Evolutionary conservation across 2,113 vertebrate species (phyloP).

Genomic region (Carettochelys insculpta): DNA sequence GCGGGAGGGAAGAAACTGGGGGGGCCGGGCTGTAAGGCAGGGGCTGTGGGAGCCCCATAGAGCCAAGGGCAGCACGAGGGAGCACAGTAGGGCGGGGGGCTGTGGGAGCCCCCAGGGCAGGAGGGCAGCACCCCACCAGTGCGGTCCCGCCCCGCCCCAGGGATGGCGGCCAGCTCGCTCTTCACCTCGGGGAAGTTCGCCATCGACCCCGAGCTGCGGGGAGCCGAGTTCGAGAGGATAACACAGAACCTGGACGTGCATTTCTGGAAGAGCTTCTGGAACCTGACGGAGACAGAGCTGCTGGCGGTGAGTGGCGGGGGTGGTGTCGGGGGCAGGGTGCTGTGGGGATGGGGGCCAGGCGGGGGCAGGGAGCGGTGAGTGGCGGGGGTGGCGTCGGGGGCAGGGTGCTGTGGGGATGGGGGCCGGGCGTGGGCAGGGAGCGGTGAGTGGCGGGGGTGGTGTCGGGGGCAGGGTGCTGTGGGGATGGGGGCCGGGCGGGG

Average conservation of each 20-base stretch:
- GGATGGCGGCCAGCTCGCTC: slow-evolving; percentile 88
- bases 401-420: neutral
- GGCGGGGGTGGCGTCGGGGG: accelerated
- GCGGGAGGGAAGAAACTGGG: neutral
- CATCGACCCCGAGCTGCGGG: slow-evolving; percentile 89
- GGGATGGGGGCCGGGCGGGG: too few species aligned
- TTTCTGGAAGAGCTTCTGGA: slow-evolving; percentile 94
- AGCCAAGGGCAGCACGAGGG: neutral
- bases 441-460: too few species aligned
- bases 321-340: accelerated
- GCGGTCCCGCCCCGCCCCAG: neutral
- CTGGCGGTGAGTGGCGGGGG: slow-evolving; percentile 78
- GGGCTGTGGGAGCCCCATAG: neutral
- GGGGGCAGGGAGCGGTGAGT: neutral
- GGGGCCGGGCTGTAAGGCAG: too few species aligned
- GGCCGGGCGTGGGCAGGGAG: accelerated
- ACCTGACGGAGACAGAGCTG: slow-evolving; percentile 89
- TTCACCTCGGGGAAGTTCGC: slow-evolving; percentile 90
- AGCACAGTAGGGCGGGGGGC: neutral
- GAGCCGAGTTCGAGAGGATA: slow-evolving; percentile 88
- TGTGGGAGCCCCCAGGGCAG: neutral
- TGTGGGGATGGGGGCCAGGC: too few species aligned
- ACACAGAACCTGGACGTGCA: slow-evolving; percentile 90
- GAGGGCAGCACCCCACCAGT: neutral
- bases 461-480: neutral